These are phyloP conservation scores for Eupithecia vulgata DNA, from an alignment of 2,888 invertebrate species.

Conservation along the genomic window DNA sequence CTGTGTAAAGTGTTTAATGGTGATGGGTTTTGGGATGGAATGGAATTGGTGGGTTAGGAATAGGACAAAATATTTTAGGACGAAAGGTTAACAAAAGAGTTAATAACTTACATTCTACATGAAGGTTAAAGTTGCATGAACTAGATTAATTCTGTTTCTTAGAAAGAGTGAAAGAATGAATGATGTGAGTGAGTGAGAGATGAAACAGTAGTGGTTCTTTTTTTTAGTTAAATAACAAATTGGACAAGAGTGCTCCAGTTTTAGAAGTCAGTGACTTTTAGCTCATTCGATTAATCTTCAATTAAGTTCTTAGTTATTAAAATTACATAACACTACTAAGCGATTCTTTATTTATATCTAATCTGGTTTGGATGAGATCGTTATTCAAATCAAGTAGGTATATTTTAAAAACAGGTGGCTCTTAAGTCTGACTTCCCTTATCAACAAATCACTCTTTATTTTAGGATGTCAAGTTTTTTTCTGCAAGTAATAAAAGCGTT, in stretches of 20 bases:
- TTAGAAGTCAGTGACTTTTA: background rate
- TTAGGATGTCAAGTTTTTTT: slow-evolving; percentile 9
- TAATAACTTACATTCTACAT: too few species aligned
- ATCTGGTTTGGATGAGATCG: slow-evolving; percentile 22
- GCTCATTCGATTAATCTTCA: background rate
- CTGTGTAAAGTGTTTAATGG: background rate
- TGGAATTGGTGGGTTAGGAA: background rate
- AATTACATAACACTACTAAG: background rate
- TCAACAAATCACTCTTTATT: slow-evolving; percentile 2
- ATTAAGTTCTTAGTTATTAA: background rate
- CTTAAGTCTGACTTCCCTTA: background rate
- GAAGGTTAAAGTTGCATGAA: too few species aligned
- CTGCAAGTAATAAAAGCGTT: background rate
- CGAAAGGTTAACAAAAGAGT: too few species aligned
- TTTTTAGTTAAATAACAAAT: background rate
- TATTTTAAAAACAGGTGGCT: slow-evolving; percentile 8
- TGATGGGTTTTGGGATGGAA: background rate
- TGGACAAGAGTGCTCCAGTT: background rate
- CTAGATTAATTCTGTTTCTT: too few species aligned
- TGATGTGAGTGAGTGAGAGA: too few species aligned
- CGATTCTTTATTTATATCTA: slow-evolving; percentile 2
- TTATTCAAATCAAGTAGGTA: slow-evolving; percentile 21
- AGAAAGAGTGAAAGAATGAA: too few species aligned
- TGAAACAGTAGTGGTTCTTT: too few species aligned
- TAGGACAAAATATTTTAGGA: background rate